phyloP scores from a whole-genome alignment of 2,888 invertebrate genomes.

The Brachypalpus laphriformis region DNA sequence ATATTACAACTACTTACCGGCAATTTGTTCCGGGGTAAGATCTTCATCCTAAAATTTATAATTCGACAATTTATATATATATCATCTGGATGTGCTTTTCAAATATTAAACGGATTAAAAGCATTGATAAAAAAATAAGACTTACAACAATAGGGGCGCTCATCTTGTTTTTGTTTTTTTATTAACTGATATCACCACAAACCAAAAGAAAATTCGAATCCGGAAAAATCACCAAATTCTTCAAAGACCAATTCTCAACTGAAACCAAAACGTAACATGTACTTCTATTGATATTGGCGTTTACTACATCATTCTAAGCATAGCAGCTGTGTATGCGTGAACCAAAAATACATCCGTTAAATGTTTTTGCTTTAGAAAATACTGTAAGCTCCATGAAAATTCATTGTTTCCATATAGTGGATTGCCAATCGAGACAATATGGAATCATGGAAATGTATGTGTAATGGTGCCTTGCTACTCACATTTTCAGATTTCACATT shows the following conservation, averaged over 20 bases:
- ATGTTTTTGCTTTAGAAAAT: constrained; percentile 54
- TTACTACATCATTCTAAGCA: constrained; percentile 40
- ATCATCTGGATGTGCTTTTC: neutral
- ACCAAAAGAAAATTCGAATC: neutral
- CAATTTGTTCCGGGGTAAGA: constrained; percentile 95
- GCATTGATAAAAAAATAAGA: neutral
- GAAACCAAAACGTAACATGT: constrained; percentile 58
- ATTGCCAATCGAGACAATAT: constrained; percentile 32
- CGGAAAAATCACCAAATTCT: constrained; percentile 57
- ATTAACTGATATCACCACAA: neutral
- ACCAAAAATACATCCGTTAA: constrained; percentile 67
- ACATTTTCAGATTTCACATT: constrained; percentile 10
- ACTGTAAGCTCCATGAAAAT: constrained; percentile 62
- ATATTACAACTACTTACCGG: constrained; percentile 86
- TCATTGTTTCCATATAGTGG: constrained; percentile 48
- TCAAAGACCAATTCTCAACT: constrained; percentile 66
- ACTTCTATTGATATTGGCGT: constrained; percentile 50
- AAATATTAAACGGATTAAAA: neutral
- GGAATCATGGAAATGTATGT: constrained; percentile 45
- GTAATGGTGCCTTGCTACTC: constrained; percentile 7
- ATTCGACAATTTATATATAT: neutral
- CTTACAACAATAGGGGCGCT: constrained; percentile 60
- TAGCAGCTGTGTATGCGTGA: constrained; percentile 59
- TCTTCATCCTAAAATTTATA: constrained; percentile 88
- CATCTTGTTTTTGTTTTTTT: constrained; percentile 50